Evolutionary conservation across 30 jellyfish, hydroid and myxozoan species (phyloP), one percentile per base, ranked within the genome.

Genomic region (Aurelia coerulea): DNA sequence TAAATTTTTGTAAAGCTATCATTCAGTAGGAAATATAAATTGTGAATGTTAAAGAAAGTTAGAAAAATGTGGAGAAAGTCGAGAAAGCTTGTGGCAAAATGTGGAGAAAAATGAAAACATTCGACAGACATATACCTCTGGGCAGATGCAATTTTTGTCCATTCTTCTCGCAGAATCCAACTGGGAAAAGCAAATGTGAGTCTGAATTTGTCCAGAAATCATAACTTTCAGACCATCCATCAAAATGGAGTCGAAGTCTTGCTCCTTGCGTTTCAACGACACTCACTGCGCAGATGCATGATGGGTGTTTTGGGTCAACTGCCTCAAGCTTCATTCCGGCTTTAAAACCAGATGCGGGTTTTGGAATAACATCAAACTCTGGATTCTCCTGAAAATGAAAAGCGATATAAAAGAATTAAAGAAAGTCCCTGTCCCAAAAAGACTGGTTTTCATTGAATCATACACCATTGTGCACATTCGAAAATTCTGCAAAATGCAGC

Each of bases 191-290:
- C 68, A 95, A 87, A 32, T 88, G 96, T 29, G 99, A 95, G 73
- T 95, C 97, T 29, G 96, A 81, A 79, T 95, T 95, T 31, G 97
- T 95, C 99, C 99, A 95, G 83, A 95, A 95, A 80, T 95, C 99
- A 67, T 95, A 95, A 69, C 98, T 88, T 66, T 90, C 99, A 17
- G 98, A 86, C 99, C 99, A 95, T 0, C 98, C 98, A 70, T 95
- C 99, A 82, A 95, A 95, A 66, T 95, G 98, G 37, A 95, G 84
- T 16, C 99, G 97, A 84, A 95, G 49, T 15, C 99, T 62, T 17
- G 97, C 96, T 5, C 99, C 99, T 41, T 77, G 96, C 35, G 95
- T 88, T 58, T 95, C 99, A 35, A 95, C 99, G 33, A 95, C 96
- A 49, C 98, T 88, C 10, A 86, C 97, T 66, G 81, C 96, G 72